Evolutionary conservation across 2,113 vertebrate genomes (phyloP), one percentile per base, ranked within the genome.

Genomic region (Sylvilagus bachmani): DNA sequence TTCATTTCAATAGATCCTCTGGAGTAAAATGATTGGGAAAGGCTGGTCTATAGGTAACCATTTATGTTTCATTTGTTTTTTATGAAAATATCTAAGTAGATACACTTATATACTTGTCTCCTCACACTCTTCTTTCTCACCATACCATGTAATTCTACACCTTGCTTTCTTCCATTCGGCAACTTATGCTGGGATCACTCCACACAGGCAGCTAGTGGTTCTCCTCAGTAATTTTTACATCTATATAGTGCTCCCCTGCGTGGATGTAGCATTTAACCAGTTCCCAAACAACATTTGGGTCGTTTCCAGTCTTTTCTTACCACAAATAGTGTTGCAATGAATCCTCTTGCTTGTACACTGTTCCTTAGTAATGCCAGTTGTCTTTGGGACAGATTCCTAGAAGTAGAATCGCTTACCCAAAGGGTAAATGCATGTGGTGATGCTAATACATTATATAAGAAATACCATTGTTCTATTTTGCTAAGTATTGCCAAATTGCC

Each of bases 351-450:
- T 33, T 77, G 24, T 31, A 4, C 12, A 11, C 25, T 17, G 13
- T 84, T 80, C 79, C 67, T 66, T 62, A 80, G 58, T 80, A 81
- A 78, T 75, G 58, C 49, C 75, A 55, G 70, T 70, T 55, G 61
- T 88, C 88, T 71, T 51, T n/a, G 51, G 10, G 53, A 85, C n/a
- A 78, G 82, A 95, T 90, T 95, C 74, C 83, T 94, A 82, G 89
- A 95, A 87, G 91, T 44, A 89, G 55, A 17, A 58, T 44, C 90
- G 86, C 86, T 69, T 92, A 88, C 78, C 78, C 25, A 14, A 69
- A 92, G 69, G 21, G 29, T 73, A 64, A 90, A 85, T 38, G 27
- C 64, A 49, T 61, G 67, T n/a, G n/a, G n/a, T n/a, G n/a, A n/a
- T n/a, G n/a, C n/a, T n/a, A n/a, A n/a, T n/a, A n/a, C n/a, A n/a